Base-by-base conservation (phyloP, 37 sponge, comb jelly and placozoan species). In the Axinella damicornis region DNA sequence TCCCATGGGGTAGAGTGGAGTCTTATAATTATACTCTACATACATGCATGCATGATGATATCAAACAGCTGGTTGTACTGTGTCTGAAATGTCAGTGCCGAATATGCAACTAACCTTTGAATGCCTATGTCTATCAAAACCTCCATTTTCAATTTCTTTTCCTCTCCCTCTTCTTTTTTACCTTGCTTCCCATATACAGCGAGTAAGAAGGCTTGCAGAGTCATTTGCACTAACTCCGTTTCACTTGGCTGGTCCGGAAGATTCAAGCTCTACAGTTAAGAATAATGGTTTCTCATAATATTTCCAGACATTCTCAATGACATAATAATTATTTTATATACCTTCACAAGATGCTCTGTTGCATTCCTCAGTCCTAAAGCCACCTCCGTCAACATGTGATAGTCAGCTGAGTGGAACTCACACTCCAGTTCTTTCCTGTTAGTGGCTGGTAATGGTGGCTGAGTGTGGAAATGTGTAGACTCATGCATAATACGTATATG, bases 401-500 rank as follows among this genome's bases (percentile, higher is more conserved):
- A 91, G 53, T 22, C 31, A 18, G 82, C 74, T 38, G 65, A 56
- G 81, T 87, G 92, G 78, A 91, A 91, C 13, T 83, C 83, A 59
- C 25, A 71, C 53, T 91, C 87, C 55, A 91, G 31, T 36, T 32
- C 66, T 53, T 90, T 84, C 35, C 65, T 84, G 16, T 46, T 25
- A 2, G 38, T 69, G 20, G 27, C 65, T 24, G 41, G 34, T n/a
- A 90, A 62, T 20, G 57, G 22, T 6, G 18, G 69, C 81, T 85
- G 35, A 2, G 31, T 22, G 5, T 17, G n/a, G n/a, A 20, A 21
- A 20, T 1, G 1, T 14, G n/a, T 1, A n/a, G n/a, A n/a, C n/a
- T n/a, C n/a, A n/a, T n/a, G n/a, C n/a, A n/a, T n/a, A n/a, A n/a
- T n/a, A n/a, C n/a, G n/a, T n/a, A n/a, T n/a, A n/a, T n/a, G n/a